Evolutionary conservation across 2,797 vertebrate genomes (phyloP), one percentile per base, ranked within the genome.

Genomic region (Anolis apletophallus): DNA sequence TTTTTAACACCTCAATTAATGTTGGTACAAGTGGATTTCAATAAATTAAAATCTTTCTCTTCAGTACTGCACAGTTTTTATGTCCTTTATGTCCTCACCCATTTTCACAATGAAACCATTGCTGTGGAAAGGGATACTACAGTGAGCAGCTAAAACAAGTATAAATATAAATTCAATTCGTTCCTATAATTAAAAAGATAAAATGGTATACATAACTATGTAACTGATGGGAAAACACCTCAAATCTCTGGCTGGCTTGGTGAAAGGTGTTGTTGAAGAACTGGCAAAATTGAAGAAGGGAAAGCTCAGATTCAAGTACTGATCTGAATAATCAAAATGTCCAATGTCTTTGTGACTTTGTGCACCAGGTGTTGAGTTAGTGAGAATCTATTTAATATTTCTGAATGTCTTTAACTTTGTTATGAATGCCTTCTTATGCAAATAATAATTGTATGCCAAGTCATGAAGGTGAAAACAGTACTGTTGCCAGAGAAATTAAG

Each of bases 401-500:
- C 57, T 88, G 50, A 14, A n/a, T 84, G 46, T 52, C 32, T n/a
- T 78, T 73, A 69, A 14, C 83, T 91, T 85, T 91, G 73, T 89
- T 73, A 34, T 3, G 67, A 23, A 85, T 87, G 52, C 7, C 83
- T 85, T 61, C 72, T 91, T 73, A 84, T 9, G 1, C 81, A 82
- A 94, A 88, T n/a, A 86, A 78, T 89, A 73, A 82, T 26, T 23
- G 1, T 84, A 92, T 91, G 86, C 86, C 92, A 85, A 72, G 21
- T 85, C 83, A 68, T 83, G 84, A 85, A 82, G 81, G 52, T 26
- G 55, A 74, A 92, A 89, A 88, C 69, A 72, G 61, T 79, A 19
- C 61, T 91, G 87, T 19, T 83, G 80, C 34, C 85, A 73, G 26
- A 83, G 68, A 93, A 94, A 93, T 89, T 75, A 90, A 91, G 75